phyloP scores from a whole-genome alignment of 2,113 vertebrate genomes.

The Notothenia coriiceps region DNA sequence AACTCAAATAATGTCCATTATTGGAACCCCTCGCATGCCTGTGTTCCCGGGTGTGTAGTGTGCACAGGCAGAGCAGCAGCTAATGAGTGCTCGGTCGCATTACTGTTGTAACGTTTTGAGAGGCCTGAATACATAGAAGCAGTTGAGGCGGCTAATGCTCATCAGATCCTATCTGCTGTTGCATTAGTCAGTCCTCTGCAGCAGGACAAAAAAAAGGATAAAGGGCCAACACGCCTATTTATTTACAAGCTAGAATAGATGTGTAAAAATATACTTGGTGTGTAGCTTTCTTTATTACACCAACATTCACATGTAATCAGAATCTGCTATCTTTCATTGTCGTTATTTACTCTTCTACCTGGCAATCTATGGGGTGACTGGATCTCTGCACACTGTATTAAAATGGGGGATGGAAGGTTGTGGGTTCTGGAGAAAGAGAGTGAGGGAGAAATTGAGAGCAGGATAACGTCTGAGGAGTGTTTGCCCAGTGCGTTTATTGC shows the following conservation, averaged over 20 bases:
- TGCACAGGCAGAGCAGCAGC: constrained; percentile 19
- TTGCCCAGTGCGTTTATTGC: constrained; percentile 95
- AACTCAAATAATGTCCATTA: constrained; percentile 86
- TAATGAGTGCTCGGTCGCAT: constrained; percentile 61
- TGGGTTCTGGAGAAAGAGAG: constrained; percentile 46
- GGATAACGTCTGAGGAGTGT: constrained; percentile 83
- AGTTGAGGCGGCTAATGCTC: constrained; percentile 43
- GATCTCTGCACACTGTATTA: constrained; percentile 73
- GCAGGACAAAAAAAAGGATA: constrained; percentile 20
- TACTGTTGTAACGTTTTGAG: constrained; percentile 54
- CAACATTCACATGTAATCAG: constrained; percentile 26
- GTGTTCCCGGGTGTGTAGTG: constrained; percentile 25
- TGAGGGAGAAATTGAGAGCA: constrained; percentile 76
- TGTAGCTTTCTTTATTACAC: constrained; percentile 34
- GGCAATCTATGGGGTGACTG: constrained; percentile 76
- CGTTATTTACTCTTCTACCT: constrained; percentile 71
- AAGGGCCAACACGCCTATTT: constrained; percentile 44
- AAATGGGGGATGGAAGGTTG: constrained; percentile 66
- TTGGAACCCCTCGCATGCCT: constrained; percentile 86
- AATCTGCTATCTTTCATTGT: constrained; percentile 47
- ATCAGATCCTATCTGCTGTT: constrained; percentile 44
- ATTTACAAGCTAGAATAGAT: constrained; percentile 38
- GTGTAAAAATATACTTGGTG: neutral
- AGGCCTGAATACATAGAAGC: constrained; percentile 36
- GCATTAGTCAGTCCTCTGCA: constrained; percentile 42